Evolutionary conservation across 2,113 vertebrate genomes (phyloP).

Genomic region (Axis porcinus): DNA sequence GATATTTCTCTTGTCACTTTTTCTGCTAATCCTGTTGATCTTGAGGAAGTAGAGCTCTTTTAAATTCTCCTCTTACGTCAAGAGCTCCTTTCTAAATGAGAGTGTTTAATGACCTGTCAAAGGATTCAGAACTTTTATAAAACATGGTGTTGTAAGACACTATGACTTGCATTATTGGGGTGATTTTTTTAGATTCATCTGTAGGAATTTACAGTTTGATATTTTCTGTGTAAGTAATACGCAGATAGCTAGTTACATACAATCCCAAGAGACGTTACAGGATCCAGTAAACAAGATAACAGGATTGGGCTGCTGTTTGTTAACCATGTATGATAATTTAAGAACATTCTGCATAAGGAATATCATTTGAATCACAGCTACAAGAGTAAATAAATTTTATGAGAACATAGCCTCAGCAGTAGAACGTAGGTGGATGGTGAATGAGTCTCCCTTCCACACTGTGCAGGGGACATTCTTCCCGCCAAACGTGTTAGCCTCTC

Average conservation of each 20-base stretch:
- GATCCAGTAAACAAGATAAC: background rate
- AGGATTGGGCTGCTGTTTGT: background rate
- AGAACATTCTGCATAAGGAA: background rate
- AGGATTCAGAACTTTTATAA: background rate
- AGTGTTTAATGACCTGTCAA: background rate
- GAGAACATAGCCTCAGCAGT: background rate
- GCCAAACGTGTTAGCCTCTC: background rate
- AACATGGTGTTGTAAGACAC: background rate
- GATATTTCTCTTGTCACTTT: background rate
- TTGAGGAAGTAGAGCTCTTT: background rate
- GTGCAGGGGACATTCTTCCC: background rate
- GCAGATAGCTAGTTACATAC: background rate
- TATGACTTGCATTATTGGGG: background rate
- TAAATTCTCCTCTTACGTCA: background rate
- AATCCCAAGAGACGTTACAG: background rate
- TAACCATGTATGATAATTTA: background rate
- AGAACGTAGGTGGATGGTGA: background rate
- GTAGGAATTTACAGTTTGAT: background rate
- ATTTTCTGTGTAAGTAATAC: background rate
- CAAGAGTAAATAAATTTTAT: background rate
- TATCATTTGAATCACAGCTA: background rate
- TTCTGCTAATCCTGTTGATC: background rate
- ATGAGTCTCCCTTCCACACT: background rate
- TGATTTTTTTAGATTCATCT: background rate
- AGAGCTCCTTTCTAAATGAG: background rate